Base-by-base conservation (phyloP, 2,797 vertebrate species). In the Hoplostethus atlanticus region DNA sequence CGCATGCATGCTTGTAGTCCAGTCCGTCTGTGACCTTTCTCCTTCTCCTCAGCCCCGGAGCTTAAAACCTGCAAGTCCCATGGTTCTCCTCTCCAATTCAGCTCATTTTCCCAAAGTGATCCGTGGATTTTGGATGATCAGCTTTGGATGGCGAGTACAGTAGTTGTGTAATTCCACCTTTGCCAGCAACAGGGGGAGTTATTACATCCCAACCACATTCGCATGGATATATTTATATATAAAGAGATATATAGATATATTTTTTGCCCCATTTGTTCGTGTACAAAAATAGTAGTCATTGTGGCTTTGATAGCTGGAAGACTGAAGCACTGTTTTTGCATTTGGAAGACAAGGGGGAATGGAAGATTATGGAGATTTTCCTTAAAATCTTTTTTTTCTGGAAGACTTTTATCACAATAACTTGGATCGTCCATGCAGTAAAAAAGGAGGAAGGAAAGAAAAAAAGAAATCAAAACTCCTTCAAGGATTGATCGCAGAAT, bases 301-400 rank as follows among this genome's bases (percentile, higher is more conserved):
- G 90, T 93, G 92, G 92, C 91, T 93, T 93, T 94, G 85, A 86
- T 76, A 91, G 88, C 86, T 93, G 95, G 94, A 95, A 95, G 94
- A 95, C 94, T 88, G 77, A 91, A 93, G 90, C 84, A 87, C 84
- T 91, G 80, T 88, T 90, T 92, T 91, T 88, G 87, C 84, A 87
- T 92, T 93, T 93, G 92, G 92, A 94, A 94, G 93, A 93, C 92
- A 54, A 77, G 88, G 70, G 86, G 63, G 44, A 83, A 84, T 73
- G 62, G 44, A 84, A 84, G 46, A 83, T 84, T 50, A 75, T 68
- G 79, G 78, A 67, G 79, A 66, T 34, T 87, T 82, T 88, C 83
- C 86, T 88, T 82, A 83, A 90, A 86, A 85, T 85, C 64, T 78
- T 85, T 87, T 78, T 85, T 21, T 87, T 91, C 86, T 89, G 93